These are phyloP conservation scores for Dendronephthya gigantea DNA, from an alignment of 64 coral and sea anemone species.

Conservation along the genomic window DNA sequence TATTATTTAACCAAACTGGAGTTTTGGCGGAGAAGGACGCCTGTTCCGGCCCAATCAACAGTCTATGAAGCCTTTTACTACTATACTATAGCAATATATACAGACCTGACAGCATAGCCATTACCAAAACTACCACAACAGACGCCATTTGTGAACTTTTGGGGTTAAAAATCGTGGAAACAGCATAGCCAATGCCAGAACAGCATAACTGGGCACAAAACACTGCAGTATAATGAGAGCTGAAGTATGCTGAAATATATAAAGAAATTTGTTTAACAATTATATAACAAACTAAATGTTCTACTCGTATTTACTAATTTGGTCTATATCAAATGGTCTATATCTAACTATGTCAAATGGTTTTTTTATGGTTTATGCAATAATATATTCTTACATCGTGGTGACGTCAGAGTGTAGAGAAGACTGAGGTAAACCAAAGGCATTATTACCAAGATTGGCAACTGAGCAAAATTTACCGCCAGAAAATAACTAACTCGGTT, in stretches of 20 bases:
- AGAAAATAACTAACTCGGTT: slow-evolving; percentile 52
- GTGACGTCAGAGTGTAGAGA: slow-evolving; percentile 30
- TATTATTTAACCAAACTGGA: too few relatives aligned
- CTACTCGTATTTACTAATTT: too few relatives aligned
- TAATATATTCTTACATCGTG: slow-evolving; percentile 31
- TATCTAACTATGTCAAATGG: too few relatives aligned
- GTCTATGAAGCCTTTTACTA: too few relatives aligned
- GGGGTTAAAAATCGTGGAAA: slow-evolving; percentile 51
- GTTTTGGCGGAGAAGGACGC: too few relatives aligned
- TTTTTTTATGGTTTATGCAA: background rate
- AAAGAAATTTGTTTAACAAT: background rate
- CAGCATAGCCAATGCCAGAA: slow-evolving; percentile 33
- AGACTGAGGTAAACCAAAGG: slow-evolving; percentile 42
- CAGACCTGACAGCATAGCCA: slow-evolving; percentile 33
- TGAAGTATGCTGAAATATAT: slow-evolving; percentile 22
- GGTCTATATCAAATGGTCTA: too few relatives aligned
- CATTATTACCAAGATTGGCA: slow-evolving; percentile 37
- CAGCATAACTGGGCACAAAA: slow-evolving; percentile 32
- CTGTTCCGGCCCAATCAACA: too few relatives aligned
- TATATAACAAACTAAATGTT: background rate
- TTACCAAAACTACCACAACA: slow-evolving; percentile 42
- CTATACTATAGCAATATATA: too few relatives aligned
- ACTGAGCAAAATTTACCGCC: slow-evolving; percentile 41
- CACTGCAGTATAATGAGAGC: slow-evolving; percentile 34
- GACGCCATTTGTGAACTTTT: slow-evolving; percentile 56